Conservation (phyloP, 2,888 invertebrate species). For the Caprella mutica region DNA sequence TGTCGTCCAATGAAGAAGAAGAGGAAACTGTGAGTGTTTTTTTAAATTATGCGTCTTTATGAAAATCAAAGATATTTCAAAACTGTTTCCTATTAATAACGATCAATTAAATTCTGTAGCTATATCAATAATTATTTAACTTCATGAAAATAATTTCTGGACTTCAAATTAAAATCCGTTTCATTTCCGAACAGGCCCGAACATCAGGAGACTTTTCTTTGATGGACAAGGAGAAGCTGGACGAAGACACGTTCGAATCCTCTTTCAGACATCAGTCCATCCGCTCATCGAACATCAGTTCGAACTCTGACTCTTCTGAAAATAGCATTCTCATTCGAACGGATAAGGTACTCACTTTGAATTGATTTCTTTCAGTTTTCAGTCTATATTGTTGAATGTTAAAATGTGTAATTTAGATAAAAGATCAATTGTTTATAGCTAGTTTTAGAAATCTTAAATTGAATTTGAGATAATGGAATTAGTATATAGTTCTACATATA, state of each 20-base stretch:
- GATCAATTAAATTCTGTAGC: not conserved
- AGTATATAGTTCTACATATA: no score
- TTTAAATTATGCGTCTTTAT: no score
- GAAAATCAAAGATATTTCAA: no score
- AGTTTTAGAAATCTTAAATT: no score
- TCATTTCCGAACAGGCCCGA: not conserved
- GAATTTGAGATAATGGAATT: no score
- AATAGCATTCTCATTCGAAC: constrained; percentile 43
- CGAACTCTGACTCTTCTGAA: constrained; percentile 74
- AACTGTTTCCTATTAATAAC: not conserved
- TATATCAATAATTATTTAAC: not conserved
- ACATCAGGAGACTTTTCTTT: not conserved
- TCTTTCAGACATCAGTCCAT: constrained; percentile 41
- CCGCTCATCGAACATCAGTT: constrained; percentile 62
- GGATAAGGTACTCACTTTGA: constrained; percentile 20
- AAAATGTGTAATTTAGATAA: no score
- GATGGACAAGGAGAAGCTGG: constrained; percentile 16
- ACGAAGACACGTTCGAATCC: constrained; percentile 43
- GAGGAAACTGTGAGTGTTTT: constrained; percentile 32
- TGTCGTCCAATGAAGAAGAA: constrained; percentile 29
- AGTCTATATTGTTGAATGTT: no score
- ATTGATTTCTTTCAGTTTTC: no score
- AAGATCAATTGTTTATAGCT: no score
- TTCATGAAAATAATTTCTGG: not conserved
- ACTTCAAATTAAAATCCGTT: no score